A percentile compares a stretch with the other conserved stretches of the same genome.
Conservation (phyloP, 2,888 invertebrate species). For the Netelia fuscicornis region DNA sequence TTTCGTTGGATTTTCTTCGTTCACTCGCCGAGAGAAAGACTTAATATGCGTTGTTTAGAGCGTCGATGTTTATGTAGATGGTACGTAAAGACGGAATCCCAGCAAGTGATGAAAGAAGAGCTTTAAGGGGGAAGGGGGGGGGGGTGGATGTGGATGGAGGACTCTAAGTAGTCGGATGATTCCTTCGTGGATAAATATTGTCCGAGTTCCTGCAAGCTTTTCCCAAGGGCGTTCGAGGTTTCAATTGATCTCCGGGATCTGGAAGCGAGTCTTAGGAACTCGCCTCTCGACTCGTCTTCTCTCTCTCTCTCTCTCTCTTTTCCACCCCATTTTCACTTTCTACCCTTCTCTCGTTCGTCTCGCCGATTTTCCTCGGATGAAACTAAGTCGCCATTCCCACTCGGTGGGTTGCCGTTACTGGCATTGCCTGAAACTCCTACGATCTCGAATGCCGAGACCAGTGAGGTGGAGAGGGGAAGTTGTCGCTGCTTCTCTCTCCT, state of each 20-base stretch:
- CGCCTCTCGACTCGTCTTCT: conserved; percentile 4
- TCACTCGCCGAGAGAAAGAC: not conserved
- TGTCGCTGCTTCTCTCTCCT: not conserved
- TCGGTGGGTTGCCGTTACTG: not conserved
- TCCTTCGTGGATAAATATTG: conserved; percentile 58
- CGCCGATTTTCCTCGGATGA: conserved; percentile 39
- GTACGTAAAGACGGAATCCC: not conserved
- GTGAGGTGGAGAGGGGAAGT: not conserved
- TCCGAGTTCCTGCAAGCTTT: conserved; percentile 36
- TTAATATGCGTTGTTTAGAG: conserved; percentile 46
- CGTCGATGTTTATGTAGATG: conserved; percentile 47
- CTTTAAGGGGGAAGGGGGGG: too few relatives aligned
- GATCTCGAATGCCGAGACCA: conserved; percentile 28
- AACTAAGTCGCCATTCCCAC: conserved; percentile 8
- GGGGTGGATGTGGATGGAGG: not conserved
- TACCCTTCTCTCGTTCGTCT: conserved; percentile 22
- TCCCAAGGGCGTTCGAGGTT: conserved; percentile 52
- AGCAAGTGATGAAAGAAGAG: conserved; percentile 7
- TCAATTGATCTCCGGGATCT: conserved; percentile 49
- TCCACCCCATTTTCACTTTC: conserved; percentile 28
- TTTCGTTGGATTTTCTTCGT: conserved; percentile 5
- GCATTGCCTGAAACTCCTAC: conserved; percentile 22
- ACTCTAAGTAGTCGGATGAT: conserved; percentile 47
- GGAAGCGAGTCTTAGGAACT: conserved; percentile 25
- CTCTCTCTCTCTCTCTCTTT: not conserved